Base-by-base conservation (phyloP, 2,113 vertebrate genomes). In the Paedocypris sp. region DNA sequence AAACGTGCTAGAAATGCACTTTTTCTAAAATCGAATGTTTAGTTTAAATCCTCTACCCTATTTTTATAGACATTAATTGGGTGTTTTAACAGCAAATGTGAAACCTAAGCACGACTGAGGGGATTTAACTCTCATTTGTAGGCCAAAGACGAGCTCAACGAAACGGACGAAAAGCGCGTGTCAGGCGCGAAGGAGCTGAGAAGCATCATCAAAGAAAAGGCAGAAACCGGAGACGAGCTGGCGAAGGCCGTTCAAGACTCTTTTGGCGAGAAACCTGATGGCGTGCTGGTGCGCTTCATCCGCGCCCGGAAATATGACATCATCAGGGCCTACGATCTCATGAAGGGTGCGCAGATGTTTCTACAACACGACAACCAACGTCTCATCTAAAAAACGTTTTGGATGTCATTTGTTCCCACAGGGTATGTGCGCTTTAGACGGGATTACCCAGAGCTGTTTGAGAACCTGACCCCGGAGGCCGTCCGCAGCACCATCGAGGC, bases 131-230 rank as follows among this genome's bases (percentile, higher is more conserved):
- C n/a, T 38, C 26, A 28, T 56, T n/a, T 61, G 1, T 73, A 98
- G 95, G 95, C 94, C 0, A 96, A 94, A 75, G 94, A 97, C 4
- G 95, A 98, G 79, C 81, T 98, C 76, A 92, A 91, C 0, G 95
- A 98, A 85, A 90, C 84, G 0, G 88, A 89, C 20, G 95, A 94
- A 80, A 88, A 84, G 63, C 70, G 86, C 8, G 88, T 79, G 16
- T 72, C 59, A 2, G 88, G 82, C 0, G 84, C 89, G 52, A 89
- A 86, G 67, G 89, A 91, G 10, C 84, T 98, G 68, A 80, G 75
- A 64, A 85, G 77, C 1, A 82, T 91, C 15, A 86, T 92, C 2
- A 87, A 78, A 70, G 86, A 86, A 39, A 86, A 86, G 72, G 91
- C 90, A 0, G 78, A 80, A 0, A 60, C 72, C 0, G 80, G 87